Base-by-base conservation (phyloP, 2,888 invertebrate species). In the Steinernema carpocapsae region DNA sequence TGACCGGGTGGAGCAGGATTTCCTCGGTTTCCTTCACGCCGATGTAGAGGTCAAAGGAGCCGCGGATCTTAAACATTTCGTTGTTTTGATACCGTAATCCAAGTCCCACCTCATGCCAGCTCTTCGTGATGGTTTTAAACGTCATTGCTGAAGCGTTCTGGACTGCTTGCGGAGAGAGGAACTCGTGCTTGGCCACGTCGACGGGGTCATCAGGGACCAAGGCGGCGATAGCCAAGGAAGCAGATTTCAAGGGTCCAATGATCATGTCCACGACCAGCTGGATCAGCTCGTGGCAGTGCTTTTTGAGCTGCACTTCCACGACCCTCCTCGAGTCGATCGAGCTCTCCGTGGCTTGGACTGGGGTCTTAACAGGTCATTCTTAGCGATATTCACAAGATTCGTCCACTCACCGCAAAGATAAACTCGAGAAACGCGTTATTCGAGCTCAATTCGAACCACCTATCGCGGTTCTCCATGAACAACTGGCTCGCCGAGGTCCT, bases 1-100 rank as follows among this genome's bases (percentile, higher is more conserved):
- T 92, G 71, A 97, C 93, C 0, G 97, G 97, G 74, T 95, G 91
- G 85, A 97, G 95, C 12, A 99, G 91, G 85, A 99, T 97, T 84
- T 94, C 94, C 88, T 99, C 97, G 0, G 97, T 97, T 88, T 99
- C 97, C 81, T 93, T 92, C 88, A 97, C 97, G 17, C 97, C 94
- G 73, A 99, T 90, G 88, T 99, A 99, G 0, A 99, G 91, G 80
- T 94, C 93, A 94, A 97, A 95, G 17, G 94, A 93, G 3, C 93
- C 91, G 0, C 81, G 79, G 22, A 87, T 78, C 84, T 86, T 71
- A 74, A 84, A 72, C 17, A 32, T 17, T 6, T 14, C 12, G n/a
- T 26, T 37, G 37, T 37, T 37, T 3, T n/a, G 48, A 19, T 52
- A n/a, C 22, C 10, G 24, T 24, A 52, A 22, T 52, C 12, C 22